These are phyloP conservation scores for Acromyrmex charruanus DNA, from an alignment of 1,140 invertebrate species.

Conservation along the genomic window DNA sequence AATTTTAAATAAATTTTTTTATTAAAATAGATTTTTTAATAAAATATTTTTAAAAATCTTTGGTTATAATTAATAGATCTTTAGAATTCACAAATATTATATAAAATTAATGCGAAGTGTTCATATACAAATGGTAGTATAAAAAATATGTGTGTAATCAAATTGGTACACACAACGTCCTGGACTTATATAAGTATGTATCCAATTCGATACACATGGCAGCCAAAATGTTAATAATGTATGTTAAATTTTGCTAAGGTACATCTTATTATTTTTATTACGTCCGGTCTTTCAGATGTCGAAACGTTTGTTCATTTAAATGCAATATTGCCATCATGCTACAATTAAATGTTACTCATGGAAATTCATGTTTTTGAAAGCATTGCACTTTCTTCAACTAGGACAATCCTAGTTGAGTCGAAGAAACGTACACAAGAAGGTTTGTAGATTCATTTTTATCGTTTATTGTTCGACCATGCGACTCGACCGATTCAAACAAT, in stretches of 20 bases:
- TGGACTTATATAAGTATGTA: too few species aligned
- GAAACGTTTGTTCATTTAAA: not conserved
- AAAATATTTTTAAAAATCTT: too few species aligned
- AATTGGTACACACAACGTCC: too few species aligned
- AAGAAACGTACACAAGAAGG: not conserved
- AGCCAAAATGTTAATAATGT: not conserved
- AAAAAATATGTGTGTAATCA: too few species aligned
- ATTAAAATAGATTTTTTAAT: too few species aligned
- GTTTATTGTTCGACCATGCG: conserved; percentile 47
- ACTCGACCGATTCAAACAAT: conserved; percentile 24
- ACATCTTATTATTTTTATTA: not conserved
- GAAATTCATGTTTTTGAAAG: not conserved
- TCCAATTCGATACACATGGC: too few species aligned
- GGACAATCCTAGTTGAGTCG: not conserved
- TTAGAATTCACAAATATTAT: too few species aligned
- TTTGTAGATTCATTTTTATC: conserved; percentile 56
- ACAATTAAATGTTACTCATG: not conserved
- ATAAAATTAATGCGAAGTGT: too few species aligned
- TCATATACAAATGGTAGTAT: too few species aligned
- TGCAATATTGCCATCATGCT: not conserved
- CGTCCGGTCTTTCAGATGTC: not conserved
- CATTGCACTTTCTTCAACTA: not conserved
- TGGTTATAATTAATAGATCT: too few species aligned
- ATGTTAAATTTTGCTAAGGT: not conserved
- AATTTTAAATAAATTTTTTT: too few species aligned